Base-by-base conservation (phyloP, 2,888 invertebrate species). In the Tubulanus polymorphus region DNA sequence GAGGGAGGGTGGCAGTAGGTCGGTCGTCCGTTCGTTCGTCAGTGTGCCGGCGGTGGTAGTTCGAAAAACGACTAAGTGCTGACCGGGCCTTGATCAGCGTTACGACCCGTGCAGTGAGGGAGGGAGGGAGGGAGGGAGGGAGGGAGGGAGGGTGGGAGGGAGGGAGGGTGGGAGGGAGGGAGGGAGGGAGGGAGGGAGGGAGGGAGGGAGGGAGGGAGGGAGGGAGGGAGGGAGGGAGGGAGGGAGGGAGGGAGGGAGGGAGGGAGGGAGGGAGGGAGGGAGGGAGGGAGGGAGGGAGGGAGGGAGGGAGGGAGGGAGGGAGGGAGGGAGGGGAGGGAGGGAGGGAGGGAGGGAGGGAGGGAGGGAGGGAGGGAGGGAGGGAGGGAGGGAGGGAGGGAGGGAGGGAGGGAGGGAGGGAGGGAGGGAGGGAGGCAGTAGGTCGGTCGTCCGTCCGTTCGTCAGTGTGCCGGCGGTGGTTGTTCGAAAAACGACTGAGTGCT, bases 171-270 rank as follows among this genome's bases (percentile, higher is more conserved):
- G 1, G 37, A 37, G 37, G 1, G 37, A 37, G 37, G 1, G 37
- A 37, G 37, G 1, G 37, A 37, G 37, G 1, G 37, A 37, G 37
- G 1, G 37, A 37, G 37, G 1, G 37, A 37, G 37, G 8, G 37
- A 37, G 37, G 8, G 37, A 37, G 37, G 1, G 37, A 37, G 37
- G 1, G 37, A 37, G 37, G 1, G 37, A 37, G 37, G 1, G 37
- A 37, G 37, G 1, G 37, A 37, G 37, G 37, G 37, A 37, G 37
- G 37, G 37, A 37, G 37, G 37, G 37, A 37, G 37, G 37, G 37
- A 37, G 37, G 37, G 37, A 37, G 37, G 37, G 37, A 37, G 37
- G 37, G 37, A 37, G 37, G 37, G 37, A 37, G 37, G 37, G 37
- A 37, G 37, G 37, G 37, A 37, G 37, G 37, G 37, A 37, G 37